Base-by-base conservation (phyloP, 2,113 vertebrate species). In the Hippocampus comes region DNA sequence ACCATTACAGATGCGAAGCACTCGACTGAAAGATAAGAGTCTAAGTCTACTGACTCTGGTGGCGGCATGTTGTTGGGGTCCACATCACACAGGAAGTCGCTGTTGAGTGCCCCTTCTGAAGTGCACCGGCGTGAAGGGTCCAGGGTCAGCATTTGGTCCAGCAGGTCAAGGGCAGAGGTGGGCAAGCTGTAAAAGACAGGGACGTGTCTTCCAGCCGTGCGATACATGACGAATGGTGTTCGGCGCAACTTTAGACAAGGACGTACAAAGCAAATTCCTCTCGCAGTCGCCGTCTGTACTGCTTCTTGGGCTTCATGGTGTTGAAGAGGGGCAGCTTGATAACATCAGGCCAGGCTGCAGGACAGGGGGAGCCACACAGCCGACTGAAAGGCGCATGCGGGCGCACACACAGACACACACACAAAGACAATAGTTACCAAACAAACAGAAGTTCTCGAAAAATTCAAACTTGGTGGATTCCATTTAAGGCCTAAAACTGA, bases 271-370 rank as follows among this genome's bases (percentile, higher is more conserved):
- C 94, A 84, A 99, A 99, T 87, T 99, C 97, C 88, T 99, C 97
- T 63, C 97, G 91, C 72, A 99, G 92, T 21, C 96, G 93, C 48
- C 97, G 91, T 67, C 97, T 93, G 85, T 99, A 99, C 86, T 99
- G 97, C 87, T 99, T 99, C 92, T 98, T 99, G 70, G 97, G 97
- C 81, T 98, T 98, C 97, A 99, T 98, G 68, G 96, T 97, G 91
- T 98, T 98, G 92, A 99, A 99, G 78, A 98, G 96, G 57, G 97
- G 95, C 72, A 99, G 91, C 85, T 98, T 98, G 80, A 99, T 99
- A 84, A 99, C 97, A 51, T 99, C 97, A 0, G 97, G 97, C 97
- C 97, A 99, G 53, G 90, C 97, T 0, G 95, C 97, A 63, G 97
- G 97, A 85, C 96, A 98, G 67, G 97, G 97, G 82, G 94, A 98